Evolutionary conservation across 2,797 vertebrate species (phyloP), one percentile per base, ranked within the genome.

Genomic region (Siniperca undulata): DNA sequence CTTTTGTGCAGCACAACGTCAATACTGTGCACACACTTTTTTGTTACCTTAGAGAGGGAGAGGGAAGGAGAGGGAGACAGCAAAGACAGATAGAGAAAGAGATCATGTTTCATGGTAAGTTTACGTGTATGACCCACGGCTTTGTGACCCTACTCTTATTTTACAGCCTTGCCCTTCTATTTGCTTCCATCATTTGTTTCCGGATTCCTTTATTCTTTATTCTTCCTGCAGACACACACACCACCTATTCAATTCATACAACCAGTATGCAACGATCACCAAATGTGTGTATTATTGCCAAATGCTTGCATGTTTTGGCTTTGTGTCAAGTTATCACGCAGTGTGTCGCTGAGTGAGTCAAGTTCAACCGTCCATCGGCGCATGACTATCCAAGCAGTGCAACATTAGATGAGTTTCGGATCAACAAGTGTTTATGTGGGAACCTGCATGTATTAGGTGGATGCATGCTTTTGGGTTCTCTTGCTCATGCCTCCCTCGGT

Each of bases 151-250:
- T 73, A 14, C 70, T 89, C 75, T 53, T 82, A 75, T 78, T 83
- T 82, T 88, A 82, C 36, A 78, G 80, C 66, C 42, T 68, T 80
- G 42, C 36, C 67, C 61, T 81, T 81, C 40, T 79, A 40, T 88
- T 83, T 86, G 66, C 76, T 77, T 69, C 80, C 75, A 78, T 66
- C 82, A 80, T 87, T 89, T 89, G 86, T 93, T 88, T 86, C 70
- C 24, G 8, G 52, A 59, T 71, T 84, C 76, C 76, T 81, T 89
- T 88, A 75, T 73, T 81, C 72, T 81, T 85, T 83, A 77, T 86
- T 88, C 90, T 78, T 71, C 36, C 59, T 38, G 55, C 71, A 87
- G 82, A 88, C 76, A 91, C 61, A 78, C 59, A 73, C 27, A 61
- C n/a, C 55, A 50, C 64, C 42, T 22, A 65, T 42, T 70, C 30